Conservation (phyloP, 2,888 invertebrate species). For the Ametastegia equiseti region DNA sequence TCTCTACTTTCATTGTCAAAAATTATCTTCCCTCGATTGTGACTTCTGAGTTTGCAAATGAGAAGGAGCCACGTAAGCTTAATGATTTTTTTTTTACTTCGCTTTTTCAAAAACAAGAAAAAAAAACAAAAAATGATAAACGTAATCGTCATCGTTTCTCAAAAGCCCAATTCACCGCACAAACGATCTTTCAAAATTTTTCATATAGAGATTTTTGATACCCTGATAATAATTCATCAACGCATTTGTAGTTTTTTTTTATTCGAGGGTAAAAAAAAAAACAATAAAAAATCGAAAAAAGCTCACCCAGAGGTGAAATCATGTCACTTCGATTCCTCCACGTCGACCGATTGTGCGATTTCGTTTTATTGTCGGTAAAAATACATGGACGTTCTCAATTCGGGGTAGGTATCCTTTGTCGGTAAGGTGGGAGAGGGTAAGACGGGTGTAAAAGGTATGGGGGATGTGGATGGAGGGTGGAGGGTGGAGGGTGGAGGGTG, state of each 20-base stretch:
- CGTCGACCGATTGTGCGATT: conserved; percentile 10
- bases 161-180: too few species aligned
- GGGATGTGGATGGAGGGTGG: not conserved
- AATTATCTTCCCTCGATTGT: not conserved
- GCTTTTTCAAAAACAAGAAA: not conserved
- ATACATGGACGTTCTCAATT: conserved; percentile 14
- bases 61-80: not conserved
- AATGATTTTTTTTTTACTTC: not conserved
- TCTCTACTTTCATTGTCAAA: not conserved
- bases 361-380: conserved; percentile 19
- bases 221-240: not conserved
- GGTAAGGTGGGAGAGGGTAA: not conserved
- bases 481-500: not conserved
- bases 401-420: conserved; percentile 14
- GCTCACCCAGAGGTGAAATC: too few species aligned
- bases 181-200: too few species aligned
- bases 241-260: too few species aligned
- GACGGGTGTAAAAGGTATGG: not conserved
- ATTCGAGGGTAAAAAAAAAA: not conserved
- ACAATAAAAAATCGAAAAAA: not conserved
- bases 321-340: not conserved
- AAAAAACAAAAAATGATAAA: too few species aligned
- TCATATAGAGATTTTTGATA: too few species aligned
- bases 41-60: not conserved
- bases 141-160: not conserved